Base-by-base conservation (phyloP, 2,888 invertebrate species). In the Metalampra italica region DNA sequence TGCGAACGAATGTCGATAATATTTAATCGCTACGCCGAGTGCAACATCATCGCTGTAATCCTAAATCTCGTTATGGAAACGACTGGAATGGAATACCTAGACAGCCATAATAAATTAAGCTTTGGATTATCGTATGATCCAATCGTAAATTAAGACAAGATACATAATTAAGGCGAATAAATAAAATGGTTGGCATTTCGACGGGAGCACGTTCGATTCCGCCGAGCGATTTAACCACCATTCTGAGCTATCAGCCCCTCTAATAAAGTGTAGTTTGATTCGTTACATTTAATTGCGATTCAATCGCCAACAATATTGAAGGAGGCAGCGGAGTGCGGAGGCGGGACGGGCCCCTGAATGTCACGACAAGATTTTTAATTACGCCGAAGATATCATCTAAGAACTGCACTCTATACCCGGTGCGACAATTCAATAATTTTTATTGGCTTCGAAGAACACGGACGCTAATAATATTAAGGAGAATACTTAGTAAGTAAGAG, bases 141-240 rank as follows among this genome's bases (percentile, higher is more conserved):
- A 89, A 89, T 89, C 89, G 89, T 89, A 89, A 89, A 89, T 89
- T 88, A 89, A 89, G 89, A 89, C 89, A 89, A 89, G 89, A 89
- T 89, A 89, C 89, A 89, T 89, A 89, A 89, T 89, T 89, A 89
- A 89, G 87, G 88, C 71, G 82, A 89, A 89, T 88, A 88, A 89
- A 89, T 88, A 89, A 89, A 88, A 89, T 86, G 87, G 87, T 85
- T 89, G 89, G 88, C 89, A 88, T 89, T 88, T 88, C 85, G 80
- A 86, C 85, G 83, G 87, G 83, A 87, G 85, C 87, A 86, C 87
- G 87, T 87, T 86, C 84, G 83, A 84, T 86, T 84, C 82, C 73
- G 72, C 71, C 60, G 66, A 51, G 64, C 72, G 79, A 81, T 82
- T 78, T 64, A 63, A 63, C 68, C 67, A 74, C 82, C 78, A 87